Evolutionary conservation across 2,113 vertebrate genomes (phyloP), one percentile per base, ranked within the genome.

Genomic region (Equus przewalskii): DNA sequence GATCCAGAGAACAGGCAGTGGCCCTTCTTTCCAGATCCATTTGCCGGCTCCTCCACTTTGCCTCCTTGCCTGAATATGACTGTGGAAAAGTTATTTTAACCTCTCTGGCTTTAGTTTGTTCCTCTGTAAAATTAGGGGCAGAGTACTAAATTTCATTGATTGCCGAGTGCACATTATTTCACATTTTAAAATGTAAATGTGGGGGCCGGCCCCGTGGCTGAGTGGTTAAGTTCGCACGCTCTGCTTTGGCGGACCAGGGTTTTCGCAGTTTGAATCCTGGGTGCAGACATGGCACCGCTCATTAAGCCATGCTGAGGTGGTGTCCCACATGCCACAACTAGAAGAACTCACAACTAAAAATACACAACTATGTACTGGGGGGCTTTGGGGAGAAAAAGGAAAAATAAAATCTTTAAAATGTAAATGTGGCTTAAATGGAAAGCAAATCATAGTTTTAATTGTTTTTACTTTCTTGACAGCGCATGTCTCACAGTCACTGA

Each of bases 361-460:
- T 41, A 41, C 36, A 41, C 36, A 41, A 41, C 36, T 41, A 41
- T 41, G 36, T 41, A 41, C 36, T 41, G 36, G 36, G 36, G 36
- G 36, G 36, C 36, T 41, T 41, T 41, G 36, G 36, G 36, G 36
- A 41, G 36, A 3, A 41, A 41, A 41, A 41, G 36, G 36, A 41
- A 41, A 41, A 41, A 41, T 41, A 41, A 41, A 41, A 41, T 41
- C 36, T 89, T 94, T 85, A 46, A 89, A 54, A 86, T 44, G 46
- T 79, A 94, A 95, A 58, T 60, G 14, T 65, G 44, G 18, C 58
- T 80, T 75, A 87, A 73, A 46, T 58, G 24, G 21, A 89, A 97
- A 97, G 51, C 9, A 83, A 93, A 93, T 80, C 33, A 65, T 58
- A 88, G 36, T 36, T 89, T 64, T 64, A 67, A 56, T 58, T 88